phyloP scores from a whole-genome alignment of 2,113 vertebrate species.

The Podarcis cretensis region DNA sequence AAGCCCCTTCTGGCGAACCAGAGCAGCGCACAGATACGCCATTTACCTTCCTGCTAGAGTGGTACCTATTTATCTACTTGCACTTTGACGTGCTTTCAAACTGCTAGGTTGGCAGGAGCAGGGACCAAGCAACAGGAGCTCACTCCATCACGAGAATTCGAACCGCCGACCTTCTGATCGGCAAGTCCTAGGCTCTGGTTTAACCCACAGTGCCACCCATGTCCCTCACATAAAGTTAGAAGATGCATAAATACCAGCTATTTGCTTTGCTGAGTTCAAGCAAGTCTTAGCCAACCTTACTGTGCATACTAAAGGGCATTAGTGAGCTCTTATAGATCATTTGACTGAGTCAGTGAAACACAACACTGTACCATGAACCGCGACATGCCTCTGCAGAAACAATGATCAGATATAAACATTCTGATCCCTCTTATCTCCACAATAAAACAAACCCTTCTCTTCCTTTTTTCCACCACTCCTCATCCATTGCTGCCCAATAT shows the following conservation, averaged over 20 bases:
- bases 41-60: too few relatives aligned
- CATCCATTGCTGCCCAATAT: not conserved
- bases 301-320: not conserved
- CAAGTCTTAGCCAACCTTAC: not conserved
- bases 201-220: too few relatives aligned
- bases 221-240: not conserved
- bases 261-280: not conserved
- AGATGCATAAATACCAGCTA: not conserved
- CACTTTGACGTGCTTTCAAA: too few relatives aligned
- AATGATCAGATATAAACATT: not conserved
- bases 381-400: not conserved
- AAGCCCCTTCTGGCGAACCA: too few relatives aligned
- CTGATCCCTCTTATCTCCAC: not conserved
- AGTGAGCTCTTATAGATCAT: not conserved
- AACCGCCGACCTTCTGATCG: too few relatives aligned
- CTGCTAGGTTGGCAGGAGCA: too few relatives aligned
- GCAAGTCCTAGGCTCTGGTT: too few relatives aligned
- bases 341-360: not conserved
- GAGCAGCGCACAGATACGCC: too few relatives aligned
- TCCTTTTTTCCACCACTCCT: too few relatives aligned
- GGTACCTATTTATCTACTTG: too few relatives aligned
- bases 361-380: not conserved
- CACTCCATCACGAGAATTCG: too few relatives aligned
- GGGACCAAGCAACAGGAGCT: too few relatives aligned
- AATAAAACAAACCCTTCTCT: not conserved